These are phyloP conservation scores for Nymphicus hollandicus DNA, from an alignment of 2,113 vertebrate genomes.

Conservation along the genomic window DNA sequence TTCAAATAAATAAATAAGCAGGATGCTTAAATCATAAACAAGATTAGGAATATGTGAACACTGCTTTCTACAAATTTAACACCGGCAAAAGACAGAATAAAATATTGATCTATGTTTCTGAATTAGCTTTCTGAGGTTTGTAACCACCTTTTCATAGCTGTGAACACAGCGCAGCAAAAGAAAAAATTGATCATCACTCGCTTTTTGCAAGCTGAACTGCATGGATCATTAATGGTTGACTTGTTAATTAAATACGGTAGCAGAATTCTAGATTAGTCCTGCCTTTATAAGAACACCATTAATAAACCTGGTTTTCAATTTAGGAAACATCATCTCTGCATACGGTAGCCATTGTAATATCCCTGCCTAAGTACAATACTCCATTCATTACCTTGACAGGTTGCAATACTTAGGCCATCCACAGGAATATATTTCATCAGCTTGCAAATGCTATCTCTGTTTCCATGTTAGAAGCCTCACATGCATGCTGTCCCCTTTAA, in stretches of 20 bases:
- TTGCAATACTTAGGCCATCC: background rate
- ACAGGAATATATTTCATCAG: background rate
- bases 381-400: slow-evolving; percentile 49
- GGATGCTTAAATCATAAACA: background rate
- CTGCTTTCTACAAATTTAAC: background rate
- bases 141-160: slow-evolving; percentile 28
- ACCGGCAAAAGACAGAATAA: slow-evolving; percentile 27
- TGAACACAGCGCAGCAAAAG: background rate
- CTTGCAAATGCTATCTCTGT: background rate
- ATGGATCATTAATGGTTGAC: slow-evolving; percentile 40
- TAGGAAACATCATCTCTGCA: slow-evolving; percentile 34
- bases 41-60: background rate
- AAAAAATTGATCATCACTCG: slow-evolving; percentile 53
- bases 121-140: slow-evolving; percentile 37
- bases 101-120: slow-evolving; percentile 49
- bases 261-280: slow-evolving; percentile 59
- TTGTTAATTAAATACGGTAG: slow-evolving; percentile 66
- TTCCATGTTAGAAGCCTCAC: background rate
- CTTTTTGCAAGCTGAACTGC: slow-evolving; percentile 9
- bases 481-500: background rate
- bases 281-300: slow-evolving; percentile 18
- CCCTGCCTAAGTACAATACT: background rate
- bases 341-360: background rate
- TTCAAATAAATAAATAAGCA: background rate
- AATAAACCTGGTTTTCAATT: slow-evolving; percentile 65